These are phyloP conservation scores for Netelia inedita DNA, from an alignment of 2,888 invertebrate genomes.

Conservation along the genomic window DNA sequence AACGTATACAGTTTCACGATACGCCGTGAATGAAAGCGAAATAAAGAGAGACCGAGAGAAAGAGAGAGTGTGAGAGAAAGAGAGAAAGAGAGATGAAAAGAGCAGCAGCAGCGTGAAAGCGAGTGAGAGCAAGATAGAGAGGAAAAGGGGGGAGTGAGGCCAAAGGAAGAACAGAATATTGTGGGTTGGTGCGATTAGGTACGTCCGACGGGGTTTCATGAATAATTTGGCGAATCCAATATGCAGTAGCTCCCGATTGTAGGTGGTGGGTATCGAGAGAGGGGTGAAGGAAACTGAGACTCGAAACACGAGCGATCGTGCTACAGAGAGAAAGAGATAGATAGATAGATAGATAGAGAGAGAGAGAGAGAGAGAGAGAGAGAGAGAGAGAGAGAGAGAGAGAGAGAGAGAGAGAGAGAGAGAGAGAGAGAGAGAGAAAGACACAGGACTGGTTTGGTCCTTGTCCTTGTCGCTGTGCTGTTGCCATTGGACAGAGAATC, in stretches of 20 bases:
- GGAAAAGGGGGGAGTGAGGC: neutral
- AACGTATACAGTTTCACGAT: neutral
- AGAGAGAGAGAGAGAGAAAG: slow-evolving; percentile 15
- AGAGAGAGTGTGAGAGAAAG: neutral
- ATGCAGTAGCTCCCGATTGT: slow-evolving; percentile 57
- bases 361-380: slow-evolving; percentile 13
- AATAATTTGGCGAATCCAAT: slow-evolving; percentile 57
- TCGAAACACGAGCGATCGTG: neutral
- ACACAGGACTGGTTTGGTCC: neutral
- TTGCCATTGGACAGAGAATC: slow-evolving; percentile 4
- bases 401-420: slow-evolving; percentile 14
- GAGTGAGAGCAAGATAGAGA: neutral
- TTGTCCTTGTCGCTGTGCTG: slow-evolving; percentile 4
- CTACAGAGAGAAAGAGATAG: slow-evolving; percentile 13
- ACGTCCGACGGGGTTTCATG: slow-evolving; percentile 48
- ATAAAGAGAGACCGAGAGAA: neutral
- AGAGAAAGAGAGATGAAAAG: too few relatives aligned
- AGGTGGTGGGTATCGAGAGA: slow-evolving; percentile 1
- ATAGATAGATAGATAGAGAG: neutral
- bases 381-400: slow-evolving; percentile 29
- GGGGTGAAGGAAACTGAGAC: neutral
- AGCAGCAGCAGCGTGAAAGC: neutral
- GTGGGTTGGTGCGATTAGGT: slow-evolving; percentile 44
- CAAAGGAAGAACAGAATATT: neutral
- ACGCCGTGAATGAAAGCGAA: neutral